Evolutionary conservation across 2,797 vertebrate genomes (phyloP).

Genomic region (Hippocampus kuda): DNA sequence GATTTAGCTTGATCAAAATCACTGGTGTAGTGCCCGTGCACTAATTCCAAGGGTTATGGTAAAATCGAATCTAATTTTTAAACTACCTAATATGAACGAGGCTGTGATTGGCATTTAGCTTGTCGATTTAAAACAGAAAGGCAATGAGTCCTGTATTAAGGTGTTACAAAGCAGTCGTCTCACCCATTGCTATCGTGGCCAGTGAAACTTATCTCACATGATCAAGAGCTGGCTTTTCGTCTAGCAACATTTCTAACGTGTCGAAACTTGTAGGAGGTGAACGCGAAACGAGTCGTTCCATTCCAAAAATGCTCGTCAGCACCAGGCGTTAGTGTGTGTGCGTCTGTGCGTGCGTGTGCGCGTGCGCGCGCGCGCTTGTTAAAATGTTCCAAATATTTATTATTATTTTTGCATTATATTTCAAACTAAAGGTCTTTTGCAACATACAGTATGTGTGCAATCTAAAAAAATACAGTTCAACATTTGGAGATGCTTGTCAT

Average conservation of each 20-base stretch:
- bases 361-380: no score
- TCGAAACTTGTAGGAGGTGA: constrained; percentile 40
- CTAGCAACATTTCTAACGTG: constrained; percentile 28
- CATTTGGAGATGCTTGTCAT: no score
- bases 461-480: no score
- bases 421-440: no score
- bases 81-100: neutral
- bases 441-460: no score
- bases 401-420: no score
- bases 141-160: neutral
- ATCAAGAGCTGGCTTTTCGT: neutral
- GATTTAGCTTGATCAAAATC: neutral
- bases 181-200: neutral
- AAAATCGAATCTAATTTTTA: neutral
- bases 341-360: neutral
- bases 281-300: constrained; percentile 28
- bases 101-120: neutral
- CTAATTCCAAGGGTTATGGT: neutral
- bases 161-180: neutral
- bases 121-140: neutral
- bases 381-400: no score
- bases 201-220: neutral
- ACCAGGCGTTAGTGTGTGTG: constrained; percentile 34
- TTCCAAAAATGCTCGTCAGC: constrained; percentile 44
- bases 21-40: neutral